Base-by-base conservation (phyloP, 2,888 invertebrate genomes). In the Campoplex nolae region DNA sequence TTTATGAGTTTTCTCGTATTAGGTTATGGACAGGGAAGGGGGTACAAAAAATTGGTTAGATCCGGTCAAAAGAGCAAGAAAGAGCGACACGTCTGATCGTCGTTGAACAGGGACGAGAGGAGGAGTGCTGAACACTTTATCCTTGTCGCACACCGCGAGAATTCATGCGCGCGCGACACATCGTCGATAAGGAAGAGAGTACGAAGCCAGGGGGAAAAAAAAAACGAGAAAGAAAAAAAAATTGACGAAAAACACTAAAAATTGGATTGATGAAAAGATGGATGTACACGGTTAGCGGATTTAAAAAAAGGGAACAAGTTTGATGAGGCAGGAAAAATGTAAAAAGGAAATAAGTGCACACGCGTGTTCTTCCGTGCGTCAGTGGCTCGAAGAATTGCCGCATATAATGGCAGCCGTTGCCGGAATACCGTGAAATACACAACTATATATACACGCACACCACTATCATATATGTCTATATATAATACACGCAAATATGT, bases 321-420 rank as follows among this genome's bases (percentile, higher is more conserved):
- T 2, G 56, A 70, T 75, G 54, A 13, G 56, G 18, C 4, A 8
- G 13, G 54, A 35, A 62, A 62, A 68, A 38, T 23, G 42, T 42
- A 79, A 88, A 88, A 89, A 28, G 32, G 32, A 6, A 32, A 62
- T 88, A 89, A 88, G 90, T 90, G 90, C 89, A 88, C 88, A 89
- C 89, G 89, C 88, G 89, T 85, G 75, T 83, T 56, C 51, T 70
- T 13, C 78, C 83, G 86, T 85, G 91, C 91, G 91, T 90, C 91
- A 89, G 89, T 90, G 88, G 89, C 89, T 89, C 88, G 85, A 80
- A 78, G 83, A 82, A 82, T 76, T 56, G 83, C 86, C 86, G 86
- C 84, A 81, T 74, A 77, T 84, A 86, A 86, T 86, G 86, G 86
- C 86, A 86, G 86, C 83, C 81, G 84, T 76, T 42, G 80, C 54